Evolutionary conservation across 2,797 vertebrate species (phyloP).

Genomic region (Trichosurus vulpecula): DNA sequence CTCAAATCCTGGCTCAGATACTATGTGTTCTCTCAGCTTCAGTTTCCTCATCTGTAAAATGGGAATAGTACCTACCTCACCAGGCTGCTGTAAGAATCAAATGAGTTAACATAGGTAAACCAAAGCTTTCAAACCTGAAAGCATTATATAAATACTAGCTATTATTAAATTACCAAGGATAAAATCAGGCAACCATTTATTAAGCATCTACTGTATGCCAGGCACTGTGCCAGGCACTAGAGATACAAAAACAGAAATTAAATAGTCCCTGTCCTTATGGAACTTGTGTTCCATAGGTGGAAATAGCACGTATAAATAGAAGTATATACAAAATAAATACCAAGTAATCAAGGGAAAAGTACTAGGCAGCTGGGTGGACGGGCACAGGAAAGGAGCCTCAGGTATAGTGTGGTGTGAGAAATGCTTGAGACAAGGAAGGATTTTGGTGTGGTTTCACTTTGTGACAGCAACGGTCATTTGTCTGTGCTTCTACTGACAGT

Average conservation of each 20-base stretch:
- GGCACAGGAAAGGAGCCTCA: not conserved
- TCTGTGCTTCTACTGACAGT: slow-evolving; percentile 4
- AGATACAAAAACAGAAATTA: slow-evolving; percentile 1
- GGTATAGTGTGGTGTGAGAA: not conserved
- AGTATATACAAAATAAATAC: not conserved
- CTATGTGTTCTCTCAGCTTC: not conserved
- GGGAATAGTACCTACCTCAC: not conserved
- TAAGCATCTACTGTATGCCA: slow-evolving; percentile 37
- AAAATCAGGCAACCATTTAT: slow-evolving; percentile 26
- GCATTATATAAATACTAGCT: not conserved
- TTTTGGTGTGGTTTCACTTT: not conserved
- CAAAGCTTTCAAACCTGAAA: not conserved
- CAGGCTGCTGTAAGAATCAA: not conserved
- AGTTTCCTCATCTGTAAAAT: not conserved
- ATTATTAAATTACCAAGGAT: slow-evolving; percentile 20
- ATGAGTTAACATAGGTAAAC: not conserved
- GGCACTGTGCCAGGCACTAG: not conserved
- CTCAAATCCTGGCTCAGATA: not conserved
- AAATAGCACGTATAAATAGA: slow-evolving; percentile 7
- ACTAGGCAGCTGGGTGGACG: not conserved
- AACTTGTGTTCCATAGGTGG: not conserved
- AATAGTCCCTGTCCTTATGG: not conserved
- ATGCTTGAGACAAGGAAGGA: not conserved
- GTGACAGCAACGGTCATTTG: not conserved
- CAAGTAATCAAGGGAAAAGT: not conserved